Evolutionary conservation across 2,888 invertebrate species (phyloP).

Genomic region (Leptopilina myrica): DNA sequence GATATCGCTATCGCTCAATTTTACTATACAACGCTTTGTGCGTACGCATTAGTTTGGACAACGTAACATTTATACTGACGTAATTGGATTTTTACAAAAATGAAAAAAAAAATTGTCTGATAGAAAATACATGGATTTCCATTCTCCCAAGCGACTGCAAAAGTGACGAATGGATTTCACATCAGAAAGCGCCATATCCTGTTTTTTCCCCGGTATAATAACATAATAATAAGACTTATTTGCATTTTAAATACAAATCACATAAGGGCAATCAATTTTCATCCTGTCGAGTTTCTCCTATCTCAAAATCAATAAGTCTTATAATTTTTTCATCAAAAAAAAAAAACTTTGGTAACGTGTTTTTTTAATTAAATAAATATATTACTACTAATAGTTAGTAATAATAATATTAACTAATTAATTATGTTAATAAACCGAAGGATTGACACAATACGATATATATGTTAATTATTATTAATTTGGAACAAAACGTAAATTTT

Average conservation of each 20-base stretch:
- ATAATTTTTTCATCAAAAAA: no score
- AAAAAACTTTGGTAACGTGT: no score
- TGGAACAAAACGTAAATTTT: no score
- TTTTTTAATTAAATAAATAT: no score
- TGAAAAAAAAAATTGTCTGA: not conserved
- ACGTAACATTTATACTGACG: slow-evolving; percentile 9
- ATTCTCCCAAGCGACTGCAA: not conserved
- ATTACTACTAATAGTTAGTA: no score
- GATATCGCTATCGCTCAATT: slow-evolving; percentile 59
- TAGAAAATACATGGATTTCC: not conserved
- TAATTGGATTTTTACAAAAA: slow-evolving; percentile 35
- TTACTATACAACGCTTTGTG: not conserved
- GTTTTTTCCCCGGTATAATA: not conserved
- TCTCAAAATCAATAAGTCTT: not conserved
- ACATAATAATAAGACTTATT: slow-evolving; percentile 1
- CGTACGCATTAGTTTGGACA: not conserved
- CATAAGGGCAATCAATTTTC: slow-evolving; percentile 4
- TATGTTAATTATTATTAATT: no score
- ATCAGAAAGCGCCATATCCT: slow-evolving; percentile 7
- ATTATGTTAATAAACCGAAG: no score
- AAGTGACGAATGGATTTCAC: not conserved
- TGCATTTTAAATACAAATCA: slow-evolving; percentile 8
- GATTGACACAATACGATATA: no score
- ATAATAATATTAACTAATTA: no score
- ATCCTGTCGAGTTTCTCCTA: not conserved